A percentile compares a stretch with the other conserved stretches of the same genome.
Evolutionary conservation across 2,888 invertebrate species (phyloP).

Genomic region (Cantharis nigra): DNA sequence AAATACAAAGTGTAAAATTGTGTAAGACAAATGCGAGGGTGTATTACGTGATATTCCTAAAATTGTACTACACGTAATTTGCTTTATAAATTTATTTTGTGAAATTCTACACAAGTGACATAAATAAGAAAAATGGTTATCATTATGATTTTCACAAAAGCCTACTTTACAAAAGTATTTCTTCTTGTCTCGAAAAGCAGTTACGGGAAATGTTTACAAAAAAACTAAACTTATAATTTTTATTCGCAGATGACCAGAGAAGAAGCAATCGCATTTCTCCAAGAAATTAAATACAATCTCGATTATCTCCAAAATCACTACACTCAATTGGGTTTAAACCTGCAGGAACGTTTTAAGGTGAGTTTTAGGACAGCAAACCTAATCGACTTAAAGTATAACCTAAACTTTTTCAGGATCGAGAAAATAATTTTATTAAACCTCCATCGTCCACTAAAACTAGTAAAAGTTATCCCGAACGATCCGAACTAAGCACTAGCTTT

Average conservation of each 20-base stretch:
- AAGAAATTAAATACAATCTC: slow-evolving; percentile 76
- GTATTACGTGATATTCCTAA: background rate
- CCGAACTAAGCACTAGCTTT: slow-evolving; percentile 42
- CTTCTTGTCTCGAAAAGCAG: background rate
- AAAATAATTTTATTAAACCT: slow-evolving; percentile 10
- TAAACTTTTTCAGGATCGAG: slow-evolving; percentile 8
- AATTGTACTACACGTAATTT: background rate
- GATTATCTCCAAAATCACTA: slow-evolving; percentile 71
- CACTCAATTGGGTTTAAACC: slow-evolving; percentile 56
- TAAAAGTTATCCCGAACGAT: slow-evolving; percentile 18
- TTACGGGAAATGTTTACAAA: background rate
- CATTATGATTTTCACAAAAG: background rate
- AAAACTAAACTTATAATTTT: background rate
- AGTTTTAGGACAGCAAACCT: background rate
- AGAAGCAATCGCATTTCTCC: slow-evolving; percentile 74
- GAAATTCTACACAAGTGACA: background rate
- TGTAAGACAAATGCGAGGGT: background rate
- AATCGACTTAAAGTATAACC: background rate
- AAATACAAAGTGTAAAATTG: background rate
- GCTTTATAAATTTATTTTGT: background rate
- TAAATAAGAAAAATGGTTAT: background rate
- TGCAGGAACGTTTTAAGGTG: slow-evolving; percentile 45
- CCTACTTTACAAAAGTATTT: background rate
- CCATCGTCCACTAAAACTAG: slow-evolving; percentile 6
- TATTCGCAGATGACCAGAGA: slow-evolving; percentile 71